A percentile compares a stretch with the other conserved stretches of the same genome.
Evolutionary conservation across 2,797 vertebrate genomes (phyloP).

Genomic region (Notamacropus eugenii): DNA sequence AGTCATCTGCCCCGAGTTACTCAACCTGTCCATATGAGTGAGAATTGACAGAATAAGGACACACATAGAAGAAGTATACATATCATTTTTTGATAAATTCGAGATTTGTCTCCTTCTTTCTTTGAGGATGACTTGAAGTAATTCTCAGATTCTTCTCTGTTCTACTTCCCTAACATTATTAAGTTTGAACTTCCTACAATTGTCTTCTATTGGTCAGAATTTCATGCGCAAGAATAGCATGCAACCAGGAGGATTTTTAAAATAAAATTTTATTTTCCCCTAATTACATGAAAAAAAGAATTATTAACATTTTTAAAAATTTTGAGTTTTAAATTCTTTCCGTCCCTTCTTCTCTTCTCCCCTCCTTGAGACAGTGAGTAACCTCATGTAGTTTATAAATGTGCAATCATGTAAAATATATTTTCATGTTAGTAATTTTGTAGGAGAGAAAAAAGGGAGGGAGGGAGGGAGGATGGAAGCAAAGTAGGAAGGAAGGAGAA

Average conservation of each 20-base stretch:
- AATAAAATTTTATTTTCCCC: neutral
- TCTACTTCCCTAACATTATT: neutral
- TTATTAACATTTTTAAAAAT: neutral
- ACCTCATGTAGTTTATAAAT: neutral
- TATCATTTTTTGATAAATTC: neutral
- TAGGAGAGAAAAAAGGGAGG: too few relatives aligned
- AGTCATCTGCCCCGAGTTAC: neutral
- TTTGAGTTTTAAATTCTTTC: neutral
- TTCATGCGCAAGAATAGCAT: neutral
- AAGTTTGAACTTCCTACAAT: neutral
- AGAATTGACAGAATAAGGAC: neutral
- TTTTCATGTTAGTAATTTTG: neutral
- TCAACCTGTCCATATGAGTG: neutral
- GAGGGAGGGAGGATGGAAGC: too few relatives aligned
- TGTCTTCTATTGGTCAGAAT: neutral
- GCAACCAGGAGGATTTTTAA: neutral
- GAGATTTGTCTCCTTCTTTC: neutral
- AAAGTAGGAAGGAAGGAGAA: too few relatives aligned
- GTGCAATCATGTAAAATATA: neutral
- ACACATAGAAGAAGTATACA: neutral
- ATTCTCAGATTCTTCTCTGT: neutral
- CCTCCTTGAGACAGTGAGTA: neutral
- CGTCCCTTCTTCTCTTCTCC: neutral
- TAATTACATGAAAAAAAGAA: neutral
- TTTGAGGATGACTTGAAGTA: neutral